These are phyloP conservation scores for Drosophila mimica DNA, from an alignment of 2,888 invertebrate genomes.

Conservation along the genomic window DNA sequence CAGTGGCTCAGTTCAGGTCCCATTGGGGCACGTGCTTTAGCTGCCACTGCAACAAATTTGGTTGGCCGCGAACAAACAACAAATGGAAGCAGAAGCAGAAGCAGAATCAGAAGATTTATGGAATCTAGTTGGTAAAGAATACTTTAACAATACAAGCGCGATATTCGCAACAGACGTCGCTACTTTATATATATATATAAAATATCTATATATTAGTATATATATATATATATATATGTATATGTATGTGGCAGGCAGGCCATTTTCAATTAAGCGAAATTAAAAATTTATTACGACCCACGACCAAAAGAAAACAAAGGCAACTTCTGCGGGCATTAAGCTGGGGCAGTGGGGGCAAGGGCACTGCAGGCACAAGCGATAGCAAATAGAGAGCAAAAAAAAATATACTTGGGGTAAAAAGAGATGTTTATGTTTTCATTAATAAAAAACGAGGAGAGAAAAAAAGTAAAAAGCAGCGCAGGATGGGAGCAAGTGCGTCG, in stretches of 20 bases:
- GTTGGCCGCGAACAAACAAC: constrained; percentile 15
- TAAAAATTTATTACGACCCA: constrained; percentile 77
- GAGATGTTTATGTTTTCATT: constrained; percentile 77
- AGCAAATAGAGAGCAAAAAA: constrained; percentile 50
- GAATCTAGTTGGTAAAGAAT: constrained; percentile 9
- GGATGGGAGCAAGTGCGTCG: constrained; percentile 59
- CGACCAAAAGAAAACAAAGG: constrained; percentile 71
- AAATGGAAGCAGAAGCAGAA: neutral
- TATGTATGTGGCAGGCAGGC: constrained; percentile 20
- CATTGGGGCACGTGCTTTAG: constrained; percentile 15
- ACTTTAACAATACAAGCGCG: constrained; percentile 20
- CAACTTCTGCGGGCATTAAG: constrained; percentile 30
- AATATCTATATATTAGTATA: neutral
- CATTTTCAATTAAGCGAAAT: constrained; percentile 81
- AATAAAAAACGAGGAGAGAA: constrained; percentile 31
- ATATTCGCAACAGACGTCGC: neutral
- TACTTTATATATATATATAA: constrained; percentile 8
- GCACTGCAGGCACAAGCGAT: constrained; percentile 18
- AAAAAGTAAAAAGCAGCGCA: constrained; percentile 21
- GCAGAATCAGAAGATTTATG: neutral
- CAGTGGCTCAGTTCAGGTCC: constrained; percentile 11
- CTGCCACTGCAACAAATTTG: constrained; percentile 6
- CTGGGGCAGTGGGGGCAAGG: neutral
- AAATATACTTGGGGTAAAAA: constrained; percentile 41
- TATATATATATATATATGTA: constrained; percentile 18